phyloP scores from a whole-genome alignment of 1,140 invertebrate species.

The Stegodyphus mimosarum region DNA sequence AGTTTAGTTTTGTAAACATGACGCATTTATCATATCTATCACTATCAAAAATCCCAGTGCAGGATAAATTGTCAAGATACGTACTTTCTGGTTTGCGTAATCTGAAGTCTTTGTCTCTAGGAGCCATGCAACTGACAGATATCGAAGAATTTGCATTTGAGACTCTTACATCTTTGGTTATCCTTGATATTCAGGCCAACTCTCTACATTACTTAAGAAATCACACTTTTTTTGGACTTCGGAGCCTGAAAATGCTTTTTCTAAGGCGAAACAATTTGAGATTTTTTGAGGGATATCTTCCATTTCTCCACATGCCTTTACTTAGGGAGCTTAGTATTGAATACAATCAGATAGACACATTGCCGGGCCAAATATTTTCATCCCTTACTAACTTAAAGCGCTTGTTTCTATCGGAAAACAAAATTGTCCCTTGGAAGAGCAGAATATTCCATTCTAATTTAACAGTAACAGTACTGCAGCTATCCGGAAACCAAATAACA shows the following conservation, averaged over 20 bases:
- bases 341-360: slow-evolving; percentile 70
- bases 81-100: slow-evolving; percentile 65
- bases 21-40: background rate
- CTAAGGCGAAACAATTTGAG: background rate
- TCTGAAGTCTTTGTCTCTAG: slow-evolving; percentile 1
- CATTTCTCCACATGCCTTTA: slow-evolving; percentile 66
- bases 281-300: background rate
- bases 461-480: slow-evolving; percentile 11
- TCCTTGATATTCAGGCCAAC: background rate
- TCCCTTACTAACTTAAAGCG: slow-evolving; percentile 66
- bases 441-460: background rate
- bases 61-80: slow-evolving; percentile 37
- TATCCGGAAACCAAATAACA: slow-evolving; percentile 72
- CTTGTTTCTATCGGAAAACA: slow-evolving; percentile 63
- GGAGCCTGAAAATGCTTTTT: slow-evolving; percentile 10
- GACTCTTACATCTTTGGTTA: slow-evolving; percentile 15
- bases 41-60: background rate
- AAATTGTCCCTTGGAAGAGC: slow-evolving; percentile 27
- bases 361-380: slow-evolving; percentile 70
- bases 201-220: slow-evolving; percentile 4
- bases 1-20: background rate
- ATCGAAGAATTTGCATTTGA: slow-evolving; percentile 51
- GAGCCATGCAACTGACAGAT: background rate
- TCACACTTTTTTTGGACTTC: slow-evolving; percentile 19
- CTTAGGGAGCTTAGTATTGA: slow-evolving; percentile 70